Conservation (phyloP, 2,797 vertebrate genomes). For the Ambastaia sidthimunki region DNA sequence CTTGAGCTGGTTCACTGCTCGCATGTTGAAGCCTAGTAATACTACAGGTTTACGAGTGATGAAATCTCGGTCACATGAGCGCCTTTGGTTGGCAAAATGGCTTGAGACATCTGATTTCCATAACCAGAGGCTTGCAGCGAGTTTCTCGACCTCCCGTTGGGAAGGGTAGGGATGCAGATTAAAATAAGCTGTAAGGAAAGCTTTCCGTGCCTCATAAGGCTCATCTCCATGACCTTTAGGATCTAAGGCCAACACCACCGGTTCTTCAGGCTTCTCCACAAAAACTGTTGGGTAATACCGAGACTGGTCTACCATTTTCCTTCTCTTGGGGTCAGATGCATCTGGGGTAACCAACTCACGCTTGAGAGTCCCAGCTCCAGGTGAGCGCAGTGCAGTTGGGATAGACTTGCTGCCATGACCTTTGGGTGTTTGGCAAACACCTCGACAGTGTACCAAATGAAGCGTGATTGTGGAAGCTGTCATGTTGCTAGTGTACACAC, state of each 20-base stretch:
- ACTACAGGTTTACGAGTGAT: conserved; percentile 84
- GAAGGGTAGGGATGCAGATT: conserved; percentile 91
- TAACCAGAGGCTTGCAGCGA: conserved; percentile 92
- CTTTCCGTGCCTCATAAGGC: conserved; percentile 93
- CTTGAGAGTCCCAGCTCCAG: conserved; percentile 83
- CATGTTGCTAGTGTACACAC: conserved; percentile 99
- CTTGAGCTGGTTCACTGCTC: conserved; percentile 87
- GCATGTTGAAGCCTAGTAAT: conserved; percentile 94
- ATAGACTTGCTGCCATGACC: conserved; percentile 84
- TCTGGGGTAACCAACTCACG: conserved; percentile 84
- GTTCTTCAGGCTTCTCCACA: conserved; percentile 82
- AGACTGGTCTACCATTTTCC: conserved; percentile 78
- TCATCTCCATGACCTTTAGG: conserved; percentile 92
- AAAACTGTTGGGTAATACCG: conserved; percentile 76
- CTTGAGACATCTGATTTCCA: conserved; percentile 96
- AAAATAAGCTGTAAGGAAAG: conserved; percentile 94
- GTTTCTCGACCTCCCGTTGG: conserved; percentile 89
- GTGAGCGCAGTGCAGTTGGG: conserved; percentile 77
- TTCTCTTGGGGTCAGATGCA: conserved; percentile 82
- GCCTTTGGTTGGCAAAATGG: conserved; percentile 90
- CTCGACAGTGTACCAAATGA: conserved; percentile 96
- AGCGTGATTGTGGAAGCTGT: conserved; percentile 96
- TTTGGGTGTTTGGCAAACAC: conserved; percentile 89
- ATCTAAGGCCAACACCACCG: conserved; percentile 87
- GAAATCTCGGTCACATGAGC: conserved; percentile 84